Percentiles rank a stretch among this genome's conserved stretches.
These are phyloP conservation scores for Agrochola lychnidis DNA, from an alignment of 2,888 invertebrate species.

Conservation along the genomic window DNA sequence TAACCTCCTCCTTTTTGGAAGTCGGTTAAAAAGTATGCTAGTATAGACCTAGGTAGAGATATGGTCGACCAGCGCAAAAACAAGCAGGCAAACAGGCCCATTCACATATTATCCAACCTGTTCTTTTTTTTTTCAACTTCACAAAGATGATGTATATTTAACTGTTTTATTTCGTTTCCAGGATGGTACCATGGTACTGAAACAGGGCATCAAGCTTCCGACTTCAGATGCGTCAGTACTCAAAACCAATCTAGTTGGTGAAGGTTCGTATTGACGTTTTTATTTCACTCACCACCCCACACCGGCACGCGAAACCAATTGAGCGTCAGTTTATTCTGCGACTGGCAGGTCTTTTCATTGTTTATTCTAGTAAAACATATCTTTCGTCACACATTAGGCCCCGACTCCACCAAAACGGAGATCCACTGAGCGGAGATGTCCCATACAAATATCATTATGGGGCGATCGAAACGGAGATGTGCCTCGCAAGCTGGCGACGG, in stretches of 20 bases:
- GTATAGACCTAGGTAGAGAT: neutral
- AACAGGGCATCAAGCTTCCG: constrained; percentile 86
- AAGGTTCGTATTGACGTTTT: constrained; percentile 69
- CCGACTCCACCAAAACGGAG: too few species aligned
- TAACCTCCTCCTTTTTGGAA: too few species aligned
- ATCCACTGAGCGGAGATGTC: too few species aligned
- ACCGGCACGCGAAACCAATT: neutral
- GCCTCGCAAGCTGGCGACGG: too few species aligned
- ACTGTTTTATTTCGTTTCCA: constrained; percentile 64
- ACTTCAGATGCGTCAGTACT: constrained; percentile 73
- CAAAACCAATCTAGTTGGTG: constrained; percentile 75
- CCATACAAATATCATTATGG: too few species aligned
- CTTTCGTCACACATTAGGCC: neutral
- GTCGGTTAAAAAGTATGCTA: too few species aligned
- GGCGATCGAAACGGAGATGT: too few species aligned
- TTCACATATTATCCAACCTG: neutral
- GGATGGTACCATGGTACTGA: constrained; percentile 89
- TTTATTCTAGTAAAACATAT: neutral
- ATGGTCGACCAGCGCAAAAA: neutral
- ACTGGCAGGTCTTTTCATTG: neutral
- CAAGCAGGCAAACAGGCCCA: neutral
- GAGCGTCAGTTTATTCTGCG: neutral
- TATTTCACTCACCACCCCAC: neutral
- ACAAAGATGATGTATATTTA: neutral
- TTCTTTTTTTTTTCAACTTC: neutral